Conservation (phyloP, 1,140 invertebrate species). For the Scaptomyza hsui region DNA sequence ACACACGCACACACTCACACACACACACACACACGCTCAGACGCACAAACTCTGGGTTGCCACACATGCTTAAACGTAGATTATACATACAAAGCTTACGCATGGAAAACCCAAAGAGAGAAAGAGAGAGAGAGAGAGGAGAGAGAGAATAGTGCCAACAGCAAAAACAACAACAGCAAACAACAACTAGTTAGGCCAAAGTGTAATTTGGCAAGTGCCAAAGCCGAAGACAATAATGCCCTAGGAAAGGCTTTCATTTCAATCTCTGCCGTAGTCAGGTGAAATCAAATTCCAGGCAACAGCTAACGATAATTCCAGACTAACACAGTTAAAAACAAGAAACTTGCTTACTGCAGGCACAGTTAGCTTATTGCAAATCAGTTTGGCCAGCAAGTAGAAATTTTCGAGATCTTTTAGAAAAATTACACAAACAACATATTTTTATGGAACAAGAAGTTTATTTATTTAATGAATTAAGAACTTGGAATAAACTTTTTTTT, state of each 20-base stretch:
- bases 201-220: slow-evolving; percentile 34
- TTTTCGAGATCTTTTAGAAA: no score
- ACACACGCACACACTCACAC: slow-evolving; percentile 28
- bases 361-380: not conserved
- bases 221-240: slow-evolving; percentile 41
- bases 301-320: not conserved
- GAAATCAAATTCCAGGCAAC: slow-evolving; percentile 18
- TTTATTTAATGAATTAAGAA: no score
- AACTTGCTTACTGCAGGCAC: not conserved
- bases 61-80: slow-evolving; percentile 63
- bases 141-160: slow-evolving; percentile 1
- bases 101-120: slow-evolving; percentile 59
- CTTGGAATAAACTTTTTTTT: no score
- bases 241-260: slow-evolving; percentile 30
- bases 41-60: slow-evolving; percentile 31
- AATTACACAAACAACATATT: no score
- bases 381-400: not conserved
- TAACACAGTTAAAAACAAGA: not conserved
- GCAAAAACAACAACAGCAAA: slow-evolving; percentile 35
- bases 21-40: slow-evolving; percentile 26
- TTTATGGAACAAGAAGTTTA: no score
- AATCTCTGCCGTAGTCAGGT: slow-evolving; percentile 25
- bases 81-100: slow-evolving; percentile 73
- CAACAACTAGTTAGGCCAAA: slow-evolving; percentile 16
- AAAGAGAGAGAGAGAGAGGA: slow-evolving; percentile 28